Conservation (phyloP, 2,113 vertebrate species). For the Cercopithecus mona region DNA sequence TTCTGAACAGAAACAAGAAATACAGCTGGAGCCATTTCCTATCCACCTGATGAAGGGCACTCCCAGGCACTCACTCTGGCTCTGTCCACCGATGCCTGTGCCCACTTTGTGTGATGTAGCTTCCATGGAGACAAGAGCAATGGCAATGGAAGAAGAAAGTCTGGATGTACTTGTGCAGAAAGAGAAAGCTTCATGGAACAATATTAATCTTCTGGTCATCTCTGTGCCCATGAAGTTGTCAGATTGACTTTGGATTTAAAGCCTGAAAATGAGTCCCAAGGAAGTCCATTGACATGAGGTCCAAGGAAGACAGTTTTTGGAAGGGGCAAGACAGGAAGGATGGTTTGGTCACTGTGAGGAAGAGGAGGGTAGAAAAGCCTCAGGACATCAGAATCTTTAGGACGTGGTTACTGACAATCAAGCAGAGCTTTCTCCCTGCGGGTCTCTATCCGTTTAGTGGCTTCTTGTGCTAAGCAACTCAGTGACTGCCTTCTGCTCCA, state of each 20-base stretch:
- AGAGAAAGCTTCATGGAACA: background rate
- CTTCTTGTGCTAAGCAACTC: background rate
- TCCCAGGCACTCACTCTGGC: background rate
- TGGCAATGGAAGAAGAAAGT: background rate
- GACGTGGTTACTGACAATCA: background rate
- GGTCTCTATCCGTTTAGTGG: background rate
- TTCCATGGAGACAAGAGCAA: fast-evolving
- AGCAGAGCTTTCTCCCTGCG: background rate
- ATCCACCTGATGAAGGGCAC: background rate
- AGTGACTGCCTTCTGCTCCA: background rate
- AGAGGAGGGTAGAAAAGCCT: background rate
- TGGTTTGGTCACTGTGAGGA: background rate
- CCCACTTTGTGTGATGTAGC: background rate
- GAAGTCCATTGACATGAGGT: background rate
- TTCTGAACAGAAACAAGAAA: slow-evolving; percentile 1
- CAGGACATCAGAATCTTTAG: background rate
- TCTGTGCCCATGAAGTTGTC: background rate
- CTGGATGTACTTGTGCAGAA: background rate
- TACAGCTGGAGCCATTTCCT: background rate
- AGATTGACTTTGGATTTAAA: background rate
- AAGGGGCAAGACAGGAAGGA: background rate
- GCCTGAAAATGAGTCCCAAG: background rate
- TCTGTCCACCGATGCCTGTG: fast-evolving
- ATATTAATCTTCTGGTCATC: background rate
- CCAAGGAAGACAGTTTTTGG: background rate